Evolutionary conservation across 2,888 invertebrate species (phyloP).

Genomic region (Eurois occulta): DNA sequence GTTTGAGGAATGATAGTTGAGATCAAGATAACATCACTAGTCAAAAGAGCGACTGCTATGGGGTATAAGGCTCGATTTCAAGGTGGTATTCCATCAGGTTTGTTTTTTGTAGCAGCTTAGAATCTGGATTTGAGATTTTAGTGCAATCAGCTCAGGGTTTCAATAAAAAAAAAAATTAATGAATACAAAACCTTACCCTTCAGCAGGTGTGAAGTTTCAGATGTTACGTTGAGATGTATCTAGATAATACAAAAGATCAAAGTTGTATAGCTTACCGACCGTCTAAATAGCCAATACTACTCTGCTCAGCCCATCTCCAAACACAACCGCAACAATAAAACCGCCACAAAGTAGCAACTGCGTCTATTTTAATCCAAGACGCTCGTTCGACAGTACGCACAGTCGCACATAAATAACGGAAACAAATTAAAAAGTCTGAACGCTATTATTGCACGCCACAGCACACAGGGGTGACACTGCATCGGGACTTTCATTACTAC

Average conservation of each 20-base stretch:
- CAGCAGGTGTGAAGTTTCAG: background rate
- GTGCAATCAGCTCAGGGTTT: background rate
- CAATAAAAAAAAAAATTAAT: background rate
- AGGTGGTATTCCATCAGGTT: background rate
- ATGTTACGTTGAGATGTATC: background rate
- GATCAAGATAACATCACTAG: background rate
- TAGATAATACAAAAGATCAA: background rate
- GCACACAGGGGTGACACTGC: conserved; percentile 57
- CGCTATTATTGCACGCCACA: conserved; percentile 67
- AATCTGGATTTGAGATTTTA: background rate
- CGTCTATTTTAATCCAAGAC: conserved; percentile 66
- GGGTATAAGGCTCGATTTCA: background rate
- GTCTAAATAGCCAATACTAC: background rate
- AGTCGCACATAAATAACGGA: conserved; percentile 80
- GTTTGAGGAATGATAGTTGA: background rate
- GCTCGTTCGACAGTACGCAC: conserved; percentile 54
- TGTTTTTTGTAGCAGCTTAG: background rate
- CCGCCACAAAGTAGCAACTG: conserved; percentile 30
- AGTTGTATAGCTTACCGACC: background rate
- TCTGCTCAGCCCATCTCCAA: background rate
- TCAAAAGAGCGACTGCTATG: background rate
- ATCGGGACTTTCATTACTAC: conserved; percentile 42
- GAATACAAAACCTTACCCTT: background rate
- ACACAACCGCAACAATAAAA: background rate
- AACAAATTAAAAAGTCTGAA: conserved; percentile 83